Evolutionary conservation across 2,888 invertebrate species (phyloP).

Genomic region (Cryptocephalus primarius): DNA sequence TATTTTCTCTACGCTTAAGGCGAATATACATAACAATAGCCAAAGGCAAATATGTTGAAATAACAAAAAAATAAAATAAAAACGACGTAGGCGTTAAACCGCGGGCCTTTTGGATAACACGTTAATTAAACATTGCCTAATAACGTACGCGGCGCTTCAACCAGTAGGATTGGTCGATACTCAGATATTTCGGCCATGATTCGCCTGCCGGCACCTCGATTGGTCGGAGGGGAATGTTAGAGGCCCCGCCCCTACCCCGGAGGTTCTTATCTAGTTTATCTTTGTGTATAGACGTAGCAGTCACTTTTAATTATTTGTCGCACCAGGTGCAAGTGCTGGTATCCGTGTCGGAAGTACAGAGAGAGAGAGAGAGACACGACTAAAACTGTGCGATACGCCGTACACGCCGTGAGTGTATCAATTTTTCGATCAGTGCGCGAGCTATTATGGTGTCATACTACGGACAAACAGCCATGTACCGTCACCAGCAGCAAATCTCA

Average conservation of each 20-base stretch:
- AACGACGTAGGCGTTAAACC: conserved; percentile 9
- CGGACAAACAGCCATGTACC: conserved; percentile 49
- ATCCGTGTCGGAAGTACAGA: neutral
- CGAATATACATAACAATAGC: conserved; percentile 11
- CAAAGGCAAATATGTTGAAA: conserved; percentile 10
- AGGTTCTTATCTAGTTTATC: conserved; percentile 13
- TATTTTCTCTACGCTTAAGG: conserved; percentile 6
- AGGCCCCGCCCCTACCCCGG: conserved; percentile 8
- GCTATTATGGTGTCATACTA: conserved; percentile 63
- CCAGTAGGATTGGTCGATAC: conserved; percentile 16
- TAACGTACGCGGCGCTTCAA: conserved; percentile 8
- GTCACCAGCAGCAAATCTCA: conserved; percentile 36
- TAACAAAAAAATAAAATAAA: conserved; percentile 8
- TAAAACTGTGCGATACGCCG: too few species aligned
- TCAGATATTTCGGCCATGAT: conserved; percentile 26
- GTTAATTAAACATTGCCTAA: conserved; percentile 21
- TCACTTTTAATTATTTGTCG: neutral
- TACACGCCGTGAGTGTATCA: too few species aligned
- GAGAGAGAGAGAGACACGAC: neutral
- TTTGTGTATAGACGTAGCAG: conserved; percentile 2
- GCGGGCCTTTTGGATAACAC: conserved; percentile 8
- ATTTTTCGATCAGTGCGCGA: neutral
- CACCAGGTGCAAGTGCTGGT: neutral
- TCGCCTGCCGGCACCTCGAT: conserved; percentile 13
- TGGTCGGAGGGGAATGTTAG: conserved; percentile 12